Base-by-base conservation (phyloP, 2,113 vertebrate genomes). In the Ranitomeya variabilis region DNA sequence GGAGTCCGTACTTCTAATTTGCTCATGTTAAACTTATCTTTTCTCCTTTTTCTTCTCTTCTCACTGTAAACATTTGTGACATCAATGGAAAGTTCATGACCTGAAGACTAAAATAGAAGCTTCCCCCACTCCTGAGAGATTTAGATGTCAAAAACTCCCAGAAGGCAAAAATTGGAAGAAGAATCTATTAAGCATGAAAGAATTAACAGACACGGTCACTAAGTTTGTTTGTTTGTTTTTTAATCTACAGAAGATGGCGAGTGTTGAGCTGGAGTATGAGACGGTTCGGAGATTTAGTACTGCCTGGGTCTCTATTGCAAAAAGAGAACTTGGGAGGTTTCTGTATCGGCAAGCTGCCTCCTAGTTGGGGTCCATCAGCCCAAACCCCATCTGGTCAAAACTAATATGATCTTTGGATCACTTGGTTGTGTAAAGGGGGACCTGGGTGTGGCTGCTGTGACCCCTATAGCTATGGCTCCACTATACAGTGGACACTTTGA, bases 31-130 rank as follows among this genome's bases (percentile, higher is more conserved):
- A 13, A 57, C 26, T 64, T 64, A 6, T 64, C 19, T 6, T 19
- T 21, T 6, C 11, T 73, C 1, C 26, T 3, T 14, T 14, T 71
- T 55, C 1, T 51, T 13, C 16, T 21, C 8, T 18, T 66, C 23
- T 12, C 54, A 23, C 26, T 45, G 15, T 71, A 67, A 74, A 45
- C 21, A 74, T 85, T 71, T 85, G 7, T 59, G 52, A 26, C 66
- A 10, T 73, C 26, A 85, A 4, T 59, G 9, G 0, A 59, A 12
- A 37, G 83, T 55, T 74, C 54, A 74, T 60, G 83, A 85, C 83
- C 59, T 45, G 2, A 26, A 82, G 59, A 64, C 31, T 8, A n/a
- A n/a, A 82, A 82, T 82, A 82, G 80, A 66, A 82, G 59, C 52
- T 8, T 45, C n/a, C 60, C n/a, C 60, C 7, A 13, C 59, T 62